These are phyloP conservation scores for Myodes glareolus DNA, from an alignment of 2,113 vertebrate genomes.

Conservation along the genomic window DNA sequence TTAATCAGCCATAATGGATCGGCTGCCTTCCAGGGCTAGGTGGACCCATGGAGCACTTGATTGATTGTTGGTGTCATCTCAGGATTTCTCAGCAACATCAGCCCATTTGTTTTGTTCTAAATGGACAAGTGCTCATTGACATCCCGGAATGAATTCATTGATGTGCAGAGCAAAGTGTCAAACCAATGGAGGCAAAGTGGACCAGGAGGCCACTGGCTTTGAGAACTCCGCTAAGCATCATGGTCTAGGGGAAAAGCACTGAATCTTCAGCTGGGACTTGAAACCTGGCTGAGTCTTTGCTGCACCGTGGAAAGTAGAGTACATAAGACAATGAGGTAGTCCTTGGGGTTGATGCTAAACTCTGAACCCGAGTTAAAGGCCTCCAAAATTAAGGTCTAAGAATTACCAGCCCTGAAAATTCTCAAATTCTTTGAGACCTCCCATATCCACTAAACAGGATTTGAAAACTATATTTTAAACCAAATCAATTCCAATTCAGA, in stretches of 20 bases:
- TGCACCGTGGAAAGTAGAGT: neutral
- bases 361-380: neutral
- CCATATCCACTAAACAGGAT: neutral
- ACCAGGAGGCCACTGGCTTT: neutral
- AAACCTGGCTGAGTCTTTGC: neutral
- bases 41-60: constrained; percentile 35
- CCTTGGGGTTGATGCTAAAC: neutral
- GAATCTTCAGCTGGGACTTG: neutral
- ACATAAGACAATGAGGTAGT: neutral
- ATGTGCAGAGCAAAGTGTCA: neutral
- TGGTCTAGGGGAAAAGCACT: neutral
- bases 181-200: neutral
- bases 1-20: constrained; percentile 56
- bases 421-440: neutral
- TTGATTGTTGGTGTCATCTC: constrained; percentile 59
- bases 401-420: neutral
- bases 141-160: constrained; percentile 50
- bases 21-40: constrained; percentile 53
- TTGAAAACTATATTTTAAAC: neutral
- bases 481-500: neutral
- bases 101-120: constrained; percentile 69
- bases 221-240: neutral
- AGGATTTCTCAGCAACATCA: constrained; percentile 48
- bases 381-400: neutral
- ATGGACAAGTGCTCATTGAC: constrained; percentile 62